Base-by-base conservation (phyloP, 2,113 vertebrate species). In the Trogon melanurus region DNA sequence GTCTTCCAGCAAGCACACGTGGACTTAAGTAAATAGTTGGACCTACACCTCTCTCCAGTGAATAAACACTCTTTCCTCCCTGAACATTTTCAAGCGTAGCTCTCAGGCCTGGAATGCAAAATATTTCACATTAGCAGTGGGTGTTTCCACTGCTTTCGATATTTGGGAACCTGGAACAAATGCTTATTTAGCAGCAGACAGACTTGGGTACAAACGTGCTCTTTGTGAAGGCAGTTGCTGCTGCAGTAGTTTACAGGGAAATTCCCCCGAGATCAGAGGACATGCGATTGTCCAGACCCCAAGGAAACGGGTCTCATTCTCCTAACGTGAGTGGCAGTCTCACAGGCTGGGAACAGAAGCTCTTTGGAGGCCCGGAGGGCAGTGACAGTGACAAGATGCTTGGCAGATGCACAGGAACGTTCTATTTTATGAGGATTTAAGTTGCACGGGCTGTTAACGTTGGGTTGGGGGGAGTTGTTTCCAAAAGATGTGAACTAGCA, bases 21-120 rank as follows among this genome's bases (percentile, higher is more conserved):
- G 93, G 96, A 92, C 94, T 79, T 93, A 88, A 97, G 94, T 95
- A 97, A 98, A 97, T 97, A 93, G 84, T 89, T 92, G 95, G 94
- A 92, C 95, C 93, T 93, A 92, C 91, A 95, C 92, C 88, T 97
- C 93, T 95, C 82, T 90, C 80, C 92, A 79, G 95, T 97, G 97
- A 97, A 97, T 98, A 98, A 98, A 98, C 97, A 97, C 96, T 97
- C 91, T n/a, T 97, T 97, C 96, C 97, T 96, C 95, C 90, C 66
- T 70, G 82, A 93, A 96, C 95, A 41, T 96, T 97, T 95, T 96
- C 95, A 97, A 98, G 96, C 19, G 0, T 95, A 61, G 95, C 94
- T 96, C 92, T 95, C 82, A 84, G 95, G 78, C 26, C 85, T 97
- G 98, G 97, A 98, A 98, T 98, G 97, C 89, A 93, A 97, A 97